Percentiles rank a stretch among this genome's conserved stretches.
These are phyloP conservation scores for Philereme vetulata DNA, from an alignment of 2,888 invertebrate genomes.

Conservation along the genomic window DNA sequence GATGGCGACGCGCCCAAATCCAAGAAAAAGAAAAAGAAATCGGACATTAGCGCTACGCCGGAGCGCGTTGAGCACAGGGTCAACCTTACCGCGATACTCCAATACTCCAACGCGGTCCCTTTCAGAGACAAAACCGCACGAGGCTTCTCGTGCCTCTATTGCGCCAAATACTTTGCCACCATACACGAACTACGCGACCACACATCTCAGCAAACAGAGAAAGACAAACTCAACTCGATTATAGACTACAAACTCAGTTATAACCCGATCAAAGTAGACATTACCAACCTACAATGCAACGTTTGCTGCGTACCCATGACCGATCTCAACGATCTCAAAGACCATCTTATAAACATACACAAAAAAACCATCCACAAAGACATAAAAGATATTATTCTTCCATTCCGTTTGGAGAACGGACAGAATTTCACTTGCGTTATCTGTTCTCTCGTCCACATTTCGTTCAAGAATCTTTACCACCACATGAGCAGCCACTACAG, in stretches of 20 bases:
- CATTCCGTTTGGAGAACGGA: conserved; percentile 71
- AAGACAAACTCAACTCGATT: conserved; percentile 73
- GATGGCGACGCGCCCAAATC: conserved; percentile 65
- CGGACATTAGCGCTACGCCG: conserved; percentile 73
- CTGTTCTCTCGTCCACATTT: conserved; percentile 72
- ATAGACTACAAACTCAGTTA: conserved; percentile 79
- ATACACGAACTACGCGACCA: conserved; percentile 68
- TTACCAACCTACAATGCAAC: conserved; percentile 67
- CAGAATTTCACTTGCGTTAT: conserved; percentile 69
- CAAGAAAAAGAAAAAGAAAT: conserved; percentile 73
- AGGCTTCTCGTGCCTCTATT: conserved; percentile 78
- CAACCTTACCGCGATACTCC: conserved; percentile 75
- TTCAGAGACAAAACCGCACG: conserved; percentile 74
- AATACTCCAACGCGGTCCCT: conserved; percentile 77
- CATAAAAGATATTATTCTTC: conserved; percentile 76
- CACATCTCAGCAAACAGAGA: conserved; percentile 67
- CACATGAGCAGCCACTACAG: conserved; percentile 80
- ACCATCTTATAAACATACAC: conserved; percentile 63
- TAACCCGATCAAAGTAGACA: conserved; percentile 76
- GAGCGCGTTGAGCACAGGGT: conserved; percentile 79
- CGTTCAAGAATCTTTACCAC: conserved; percentile 75
- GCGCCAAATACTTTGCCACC: conserved; percentile 64
- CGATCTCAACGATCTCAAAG: conserved; percentile 69
- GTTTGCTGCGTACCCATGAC: conserved; percentile 64
- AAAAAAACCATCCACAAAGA: conserved; percentile 68